phyloP scores from a whole-genome alignment of 1,140 invertebrate species.

The Ceratina australensis region DNA sequence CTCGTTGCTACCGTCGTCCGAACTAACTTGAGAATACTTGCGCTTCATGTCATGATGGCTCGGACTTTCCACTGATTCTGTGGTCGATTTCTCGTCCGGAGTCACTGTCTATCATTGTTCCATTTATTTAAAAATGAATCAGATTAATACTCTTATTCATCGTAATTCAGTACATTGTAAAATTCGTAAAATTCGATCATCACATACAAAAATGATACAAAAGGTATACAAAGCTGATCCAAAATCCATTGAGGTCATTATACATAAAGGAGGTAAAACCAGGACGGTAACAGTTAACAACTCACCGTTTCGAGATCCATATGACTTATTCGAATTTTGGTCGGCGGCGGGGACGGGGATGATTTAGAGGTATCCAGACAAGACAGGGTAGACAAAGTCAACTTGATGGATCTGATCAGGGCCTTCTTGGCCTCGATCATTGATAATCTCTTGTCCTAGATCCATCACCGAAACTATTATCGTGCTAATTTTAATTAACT shows the following conservation, averaged over 20 bases:
- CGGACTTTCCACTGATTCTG: conserved; percentile 48
- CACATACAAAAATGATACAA: too few species aligned
- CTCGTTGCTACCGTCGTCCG: conserved; percentile 37
- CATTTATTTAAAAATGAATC: too few species aligned
- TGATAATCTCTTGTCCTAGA: conserved; percentile 70
- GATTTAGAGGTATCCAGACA: conserved; percentile 70
- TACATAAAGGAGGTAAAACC: not conserved
- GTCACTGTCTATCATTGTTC: conserved; percentile 35
- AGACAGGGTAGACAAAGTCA: conserved; percentile 73
- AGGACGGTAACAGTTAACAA: not conserved
- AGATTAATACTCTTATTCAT: too few species aligned
- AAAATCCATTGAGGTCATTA: too few species aligned
- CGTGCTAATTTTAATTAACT: conserved; percentile 46
- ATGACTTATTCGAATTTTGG: conserved; percentile 69
- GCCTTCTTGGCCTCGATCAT: conserved; percentile 70
- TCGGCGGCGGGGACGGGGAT: conserved; percentile 71
- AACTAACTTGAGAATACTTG: conserved; percentile 54
- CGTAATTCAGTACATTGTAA: too few species aligned
- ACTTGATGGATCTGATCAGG: conserved; percentile 70
- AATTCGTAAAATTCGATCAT: too few species aligned
- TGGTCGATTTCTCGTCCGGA: conserved; percentile 57
- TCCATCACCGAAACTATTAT: conserved; percentile 67
- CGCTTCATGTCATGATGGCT: conserved; percentile 49
- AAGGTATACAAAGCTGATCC: too few species aligned
- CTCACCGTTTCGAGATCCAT: conserved; percentile 68